A percentile compares a stretch with the other conserved stretches of the same genome.
Conservation (phyloP, 2,113 vertebrate genomes). For the Marcusenius ussheri region DNA sequence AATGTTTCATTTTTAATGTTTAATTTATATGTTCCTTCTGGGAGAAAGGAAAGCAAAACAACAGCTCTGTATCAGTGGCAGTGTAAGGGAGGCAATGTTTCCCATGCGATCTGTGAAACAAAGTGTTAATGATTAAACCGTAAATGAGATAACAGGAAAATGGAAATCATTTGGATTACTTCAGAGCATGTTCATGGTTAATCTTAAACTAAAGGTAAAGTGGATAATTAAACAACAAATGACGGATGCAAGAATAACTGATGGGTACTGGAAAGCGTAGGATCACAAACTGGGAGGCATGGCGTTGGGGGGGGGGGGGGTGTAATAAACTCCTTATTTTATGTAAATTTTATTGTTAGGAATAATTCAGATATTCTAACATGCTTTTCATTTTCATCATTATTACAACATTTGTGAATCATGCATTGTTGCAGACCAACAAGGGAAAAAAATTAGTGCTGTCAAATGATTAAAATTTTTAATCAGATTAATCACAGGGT, state of each 20-base stretch:
- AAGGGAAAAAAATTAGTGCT: too few relatives aligned
- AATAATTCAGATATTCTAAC: background rate
- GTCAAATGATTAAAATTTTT: too few relatives aligned
- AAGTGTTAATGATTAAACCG: background rate
- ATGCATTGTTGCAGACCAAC: background rate
- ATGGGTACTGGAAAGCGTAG: background rate
- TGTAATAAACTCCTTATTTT: background rate
- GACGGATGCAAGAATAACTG: background rate
- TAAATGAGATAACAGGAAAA: background rate
- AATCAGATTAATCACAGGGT: too few relatives aligned
- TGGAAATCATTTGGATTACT: background rate
- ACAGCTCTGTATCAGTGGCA: background rate
- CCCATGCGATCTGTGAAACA: background rate
- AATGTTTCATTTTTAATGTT: background rate
- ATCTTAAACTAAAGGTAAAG: background rate
- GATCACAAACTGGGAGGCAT: background rate
- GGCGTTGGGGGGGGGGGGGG: background rate
- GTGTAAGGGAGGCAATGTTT: background rate
- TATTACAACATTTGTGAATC: conserved; percentile 20
- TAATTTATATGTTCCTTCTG: background rate
- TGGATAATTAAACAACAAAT: background rate
- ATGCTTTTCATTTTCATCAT: conserved; percentile 19
- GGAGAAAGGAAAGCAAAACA: background rate
- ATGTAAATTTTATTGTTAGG: background rate
- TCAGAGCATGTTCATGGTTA: background rate